These are phyloP conservation scores for Mermis nigrescens DNA, from an alignment of 2,888 invertebrate genomes.

Conservation along the genomic window DNA sequence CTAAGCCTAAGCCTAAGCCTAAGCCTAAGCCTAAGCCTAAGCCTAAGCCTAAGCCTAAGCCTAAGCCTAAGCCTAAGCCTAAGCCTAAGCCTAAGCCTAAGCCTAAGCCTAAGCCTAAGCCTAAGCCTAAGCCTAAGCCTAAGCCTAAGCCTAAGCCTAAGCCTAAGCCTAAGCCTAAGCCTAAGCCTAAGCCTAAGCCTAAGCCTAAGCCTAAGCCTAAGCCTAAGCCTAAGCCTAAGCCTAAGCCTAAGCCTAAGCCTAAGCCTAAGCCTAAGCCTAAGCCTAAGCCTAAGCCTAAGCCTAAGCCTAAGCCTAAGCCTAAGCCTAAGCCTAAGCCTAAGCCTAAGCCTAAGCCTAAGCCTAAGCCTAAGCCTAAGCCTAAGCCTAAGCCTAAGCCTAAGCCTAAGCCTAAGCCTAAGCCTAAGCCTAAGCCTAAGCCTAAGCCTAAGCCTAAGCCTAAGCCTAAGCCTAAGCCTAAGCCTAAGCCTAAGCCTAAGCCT, in stretches of 20 bases:
- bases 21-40: background rate
- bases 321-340: background rate
- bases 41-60: background rate
- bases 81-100: background rate
- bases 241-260: background rate
- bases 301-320: background rate
- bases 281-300: background rate
- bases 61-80: background rate
- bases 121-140: background rate
- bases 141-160: background rate
- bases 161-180: background rate
- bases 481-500: background rate
- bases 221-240: background rate
- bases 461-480: background rate
- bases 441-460: background rate
- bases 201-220: background rate
- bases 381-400: background rate
- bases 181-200: background rate
- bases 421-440: background rate
- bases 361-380: background rate
- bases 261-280: background rate
- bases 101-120: background rate
- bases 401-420: background rate
- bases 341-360: background rate
- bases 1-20: conserved; percentile 5